Conservation (phyloP, 2,888 invertebrate genomes). For the Stenotaenia linearis region DNA sequence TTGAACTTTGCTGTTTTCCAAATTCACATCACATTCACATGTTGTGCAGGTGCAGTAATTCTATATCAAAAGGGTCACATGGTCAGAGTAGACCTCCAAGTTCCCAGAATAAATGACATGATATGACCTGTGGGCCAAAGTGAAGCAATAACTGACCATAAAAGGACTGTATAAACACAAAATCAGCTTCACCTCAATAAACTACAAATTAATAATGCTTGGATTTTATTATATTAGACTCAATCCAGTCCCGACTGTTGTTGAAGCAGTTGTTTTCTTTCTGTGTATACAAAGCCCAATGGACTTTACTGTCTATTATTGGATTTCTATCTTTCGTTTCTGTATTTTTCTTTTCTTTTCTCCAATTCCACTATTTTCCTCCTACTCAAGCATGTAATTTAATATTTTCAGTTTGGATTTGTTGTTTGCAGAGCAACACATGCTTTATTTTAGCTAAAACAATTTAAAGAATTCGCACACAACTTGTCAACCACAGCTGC, state of each 20-base stretch:
- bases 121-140: neutral
- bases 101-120: neutral
- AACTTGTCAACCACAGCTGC: neutral
- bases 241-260: no score
- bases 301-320: no score
- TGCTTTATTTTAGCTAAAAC: neutral
- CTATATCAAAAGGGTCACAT: neutral
- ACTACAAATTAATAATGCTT: neutral
- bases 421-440: no score
- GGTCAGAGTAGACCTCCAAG: neutral
- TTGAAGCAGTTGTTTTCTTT: no score
- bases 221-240: neutral
- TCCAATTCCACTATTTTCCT: no score
- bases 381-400: no score
- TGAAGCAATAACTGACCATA: neutral
- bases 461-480: neutral
- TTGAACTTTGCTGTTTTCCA: neutral
- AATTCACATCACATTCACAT: neutral
- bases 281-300: no score
- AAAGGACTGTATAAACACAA: neutral
- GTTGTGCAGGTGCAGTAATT: neutral
- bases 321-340: no score
- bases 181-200: neutral
- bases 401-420: no score
- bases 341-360: no score